A percentile compares a stretch with the other conserved stretches of the same genome.
These are phyloP conservation scores for Platycercus adscitus DNA, from an alignment of 2,113 vertebrate genomes.

Conservation along the genomic window DNA sequence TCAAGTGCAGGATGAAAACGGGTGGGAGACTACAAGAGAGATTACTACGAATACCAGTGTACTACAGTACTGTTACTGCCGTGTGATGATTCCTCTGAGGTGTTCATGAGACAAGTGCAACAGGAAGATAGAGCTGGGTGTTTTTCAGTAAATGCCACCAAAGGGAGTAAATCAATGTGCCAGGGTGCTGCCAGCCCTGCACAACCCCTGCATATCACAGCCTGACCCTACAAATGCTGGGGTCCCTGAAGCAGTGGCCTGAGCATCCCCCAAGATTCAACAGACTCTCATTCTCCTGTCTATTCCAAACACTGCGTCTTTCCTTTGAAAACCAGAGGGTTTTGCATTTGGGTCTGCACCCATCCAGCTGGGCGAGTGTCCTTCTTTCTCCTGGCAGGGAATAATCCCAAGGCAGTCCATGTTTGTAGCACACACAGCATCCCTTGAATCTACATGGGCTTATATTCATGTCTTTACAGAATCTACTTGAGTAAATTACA, in stretches of 20 bases:
- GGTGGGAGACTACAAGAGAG: background rate
- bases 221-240: background rate
- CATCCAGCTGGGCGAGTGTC: background rate
- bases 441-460: fast-evolving
- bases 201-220: background rate
- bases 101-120: fast-evolving
- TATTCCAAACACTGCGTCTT: fast-evolving
- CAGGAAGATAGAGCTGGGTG: fast-evolving
- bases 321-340: fast-evolving
- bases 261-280: background rate
- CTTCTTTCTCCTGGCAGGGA: background rate
- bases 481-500: background rate
- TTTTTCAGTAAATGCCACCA: background rate
- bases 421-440: too few species aligned
- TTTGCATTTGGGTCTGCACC: background rate
- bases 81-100: background rate
- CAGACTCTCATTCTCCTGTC: background rate
- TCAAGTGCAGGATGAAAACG: background rate
- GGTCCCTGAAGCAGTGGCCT: background rate
- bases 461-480: background rate
- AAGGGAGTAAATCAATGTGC: fast-evolving
- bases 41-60: background rate
- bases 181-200: background rate
- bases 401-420: background rate
- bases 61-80: background rate